Evolutionary conservation across 2,113 vertebrate species (phyloP), one percentile per base, ranked within the genome.

Genomic region (Sturnus vulgaris): DNA sequence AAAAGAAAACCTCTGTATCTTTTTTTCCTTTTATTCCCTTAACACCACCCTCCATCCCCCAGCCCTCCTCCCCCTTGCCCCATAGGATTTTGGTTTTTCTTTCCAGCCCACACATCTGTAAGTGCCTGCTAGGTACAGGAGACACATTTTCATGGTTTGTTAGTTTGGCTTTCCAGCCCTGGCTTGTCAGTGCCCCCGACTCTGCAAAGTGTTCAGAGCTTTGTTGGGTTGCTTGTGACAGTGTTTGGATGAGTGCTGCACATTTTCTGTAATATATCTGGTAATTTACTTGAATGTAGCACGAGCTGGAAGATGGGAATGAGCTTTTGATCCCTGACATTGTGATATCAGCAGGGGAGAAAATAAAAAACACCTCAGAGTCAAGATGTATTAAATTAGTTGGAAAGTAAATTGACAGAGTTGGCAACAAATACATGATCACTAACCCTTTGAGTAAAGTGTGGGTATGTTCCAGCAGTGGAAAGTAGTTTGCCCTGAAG

Each of bases 341-440:
- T 86, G 81, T 80, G 33, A 57, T 96, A 86, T 63, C 90, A 86
- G 56, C 88, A 68, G 53, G 83, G 73, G 82, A 94, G 84, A 88
- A 95, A 88, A 72, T 68, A 78, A 92, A 93, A 90, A 84, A 23
- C 85, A 66, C 65, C 91, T 94, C 52, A 50, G 85, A 92, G 88
- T 91, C 88, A 86, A 85, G 49, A 88, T 90, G 39, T 50, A 64
- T 91, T 89, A 82, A 91, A 77, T 92, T 82, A 73, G 33, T 92
- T 94, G 93, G 90, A 94, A 95, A 86, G 76, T 78, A 80, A 95
- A 88, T 79, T 96, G 76, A 73, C 70, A 82, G 64, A 56, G 66
- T 85, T 90, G 95, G 80, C 95, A 95, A 94, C 37, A 93, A 66
- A 82, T 68, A 22, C 24, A 18, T 66, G 60, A 88, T 94, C 6